phyloP scores from a whole-genome alignment of 2,797 vertebrate genomes.

The Cryptoblepharus egeriae region DNA sequence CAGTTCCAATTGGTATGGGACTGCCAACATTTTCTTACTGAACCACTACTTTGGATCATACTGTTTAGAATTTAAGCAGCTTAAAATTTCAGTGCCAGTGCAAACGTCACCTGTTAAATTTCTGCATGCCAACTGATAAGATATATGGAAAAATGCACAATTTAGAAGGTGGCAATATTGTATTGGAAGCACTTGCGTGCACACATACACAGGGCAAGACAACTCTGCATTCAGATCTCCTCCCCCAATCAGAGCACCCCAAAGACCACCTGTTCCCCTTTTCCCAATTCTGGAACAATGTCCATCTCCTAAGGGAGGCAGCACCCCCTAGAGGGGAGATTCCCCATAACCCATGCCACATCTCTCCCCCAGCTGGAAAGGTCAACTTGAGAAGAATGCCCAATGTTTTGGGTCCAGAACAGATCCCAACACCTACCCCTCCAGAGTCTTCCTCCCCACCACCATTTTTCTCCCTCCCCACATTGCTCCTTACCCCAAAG shows the following conservation, averaged over 20 bases:
- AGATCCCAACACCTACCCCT: too few relatives aligned
- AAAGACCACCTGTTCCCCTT: not conserved
- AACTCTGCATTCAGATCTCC: not conserved
- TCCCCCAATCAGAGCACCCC: too few relatives aligned
- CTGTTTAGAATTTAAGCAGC: not conserved
- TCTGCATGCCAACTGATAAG: not conserved
- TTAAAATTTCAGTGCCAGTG: not conserved
- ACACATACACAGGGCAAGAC: not conserved
- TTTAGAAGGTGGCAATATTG: not conserved
- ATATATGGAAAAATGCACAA: not conserved
- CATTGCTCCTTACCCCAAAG: constrained; percentile 4
- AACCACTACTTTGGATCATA: not conserved
- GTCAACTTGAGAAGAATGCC: too few relatives aligned
- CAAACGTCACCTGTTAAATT: not conserved
- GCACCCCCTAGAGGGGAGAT: constrained; percentile 6
- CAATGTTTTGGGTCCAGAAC: not conserved
- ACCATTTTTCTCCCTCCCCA: not conserved
- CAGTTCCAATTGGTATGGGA: not conserved
- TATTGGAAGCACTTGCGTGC: not conserved
- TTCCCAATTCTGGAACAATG: not conserved
- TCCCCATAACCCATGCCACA: not conserved
- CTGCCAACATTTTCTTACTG: not conserved
- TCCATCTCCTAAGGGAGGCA: not conserved
- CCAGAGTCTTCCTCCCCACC: not conserved
- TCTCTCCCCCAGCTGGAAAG: not conserved